Evolutionary conservation across 1,140 invertebrate species (phyloP), one percentile per base, ranked within the genome.

Genomic region (Eurosta solidaginis): DNA sequence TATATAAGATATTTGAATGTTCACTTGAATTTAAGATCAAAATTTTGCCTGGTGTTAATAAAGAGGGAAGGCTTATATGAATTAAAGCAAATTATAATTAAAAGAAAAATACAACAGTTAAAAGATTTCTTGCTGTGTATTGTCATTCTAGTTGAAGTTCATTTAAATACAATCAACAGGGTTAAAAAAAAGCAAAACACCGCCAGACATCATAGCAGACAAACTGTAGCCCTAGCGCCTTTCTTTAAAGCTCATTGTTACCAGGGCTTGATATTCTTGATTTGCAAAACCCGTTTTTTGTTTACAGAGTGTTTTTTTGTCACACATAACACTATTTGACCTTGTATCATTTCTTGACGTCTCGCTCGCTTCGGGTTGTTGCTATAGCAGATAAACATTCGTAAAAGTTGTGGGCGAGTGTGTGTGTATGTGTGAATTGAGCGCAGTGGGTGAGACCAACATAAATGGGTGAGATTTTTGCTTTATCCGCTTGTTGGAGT

Each of bases 111-210:
- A n/a, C n/a, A n/a, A n/a, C n/a, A n/a, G n/a, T n/a, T n/a, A n/a
- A n/a, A n/a, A n/a, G n/a, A 17, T 47, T 47, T 47, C 14, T 54
- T 54, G n/a, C 9, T 17, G 59, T 40, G 59, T 36, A 20, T 3
- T 20, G 4, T 33, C 27, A 3, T 17, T 2, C 40, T 22, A 29
- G 29, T 20, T n/a, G 59, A 3, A 40, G 25, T 68, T 68, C 33
- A 68, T 68, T 68, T 68, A 68, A 68, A 68, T 36, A 36, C 59
- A 36, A 68, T 68, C 59, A 68, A 68, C 59, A 68, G 33, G 59
- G 29, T 40, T 40, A 68, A 68, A 29, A n/a, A 68, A 68, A 68
- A 22, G 59, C n/a, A 40, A 68, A 54, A 12, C 33, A 40, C 59
- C 36, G 33, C 20, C 36, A 40, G n/a, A n/a, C n/a, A 2, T 5